A percentile compares a stretch with the other conserved stretches of the same genome.
phyloP scores from a whole-genome alignment of 2,113 vertebrate species.

The Tautogolabrus adspersus region DNA sequence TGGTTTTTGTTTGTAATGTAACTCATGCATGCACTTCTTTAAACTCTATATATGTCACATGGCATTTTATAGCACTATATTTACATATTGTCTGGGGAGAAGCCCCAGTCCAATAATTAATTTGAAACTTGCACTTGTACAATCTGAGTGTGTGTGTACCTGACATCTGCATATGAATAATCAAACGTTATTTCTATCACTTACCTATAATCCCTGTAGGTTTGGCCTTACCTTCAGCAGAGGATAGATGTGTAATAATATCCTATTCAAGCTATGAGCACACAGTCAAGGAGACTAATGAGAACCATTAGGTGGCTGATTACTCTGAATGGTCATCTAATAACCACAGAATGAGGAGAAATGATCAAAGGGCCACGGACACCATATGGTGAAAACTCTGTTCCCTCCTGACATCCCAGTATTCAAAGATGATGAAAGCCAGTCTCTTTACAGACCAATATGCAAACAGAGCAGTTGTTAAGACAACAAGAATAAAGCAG shows the following conservation, averaged over 20 bases:
- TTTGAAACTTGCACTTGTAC: too few species aligned
- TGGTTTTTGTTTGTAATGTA: too few species aligned
- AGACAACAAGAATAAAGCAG: too few species aligned
- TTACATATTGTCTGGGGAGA: too few species aligned
- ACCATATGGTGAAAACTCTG: not conserved
- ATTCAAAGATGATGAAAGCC: not conserved
- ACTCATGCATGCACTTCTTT: too few species aligned
- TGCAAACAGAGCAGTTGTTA: too few species aligned
- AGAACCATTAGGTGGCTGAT: slow-evolving; percentile 36
- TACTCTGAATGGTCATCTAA: slow-evolving; percentile 32
- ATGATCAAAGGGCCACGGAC: slow-evolving; percentile 1
- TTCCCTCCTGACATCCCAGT: not conserved
- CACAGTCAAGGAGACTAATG: slow-evolving; percentile 31
- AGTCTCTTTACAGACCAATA: not conserved
- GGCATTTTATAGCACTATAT: too few species aligned
- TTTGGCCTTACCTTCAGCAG: not conserved
- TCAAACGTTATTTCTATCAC: too few species aligned
- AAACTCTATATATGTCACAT: too few species aligned
- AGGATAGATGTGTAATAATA: slow-evolving; percentile 19
- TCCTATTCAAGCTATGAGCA: slow-evolving; percentile 18
- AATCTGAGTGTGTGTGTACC: too few species aligned
- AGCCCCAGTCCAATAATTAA: too few species aligned
- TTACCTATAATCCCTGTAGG: not conserved
- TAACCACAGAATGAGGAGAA: slow-evolving; percentile 9
- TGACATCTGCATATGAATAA: too few species aligned